phyloP scores from a whole-genome alignment of 1,140 invertebrate genomes.

The Magallana gigas region DNA sequence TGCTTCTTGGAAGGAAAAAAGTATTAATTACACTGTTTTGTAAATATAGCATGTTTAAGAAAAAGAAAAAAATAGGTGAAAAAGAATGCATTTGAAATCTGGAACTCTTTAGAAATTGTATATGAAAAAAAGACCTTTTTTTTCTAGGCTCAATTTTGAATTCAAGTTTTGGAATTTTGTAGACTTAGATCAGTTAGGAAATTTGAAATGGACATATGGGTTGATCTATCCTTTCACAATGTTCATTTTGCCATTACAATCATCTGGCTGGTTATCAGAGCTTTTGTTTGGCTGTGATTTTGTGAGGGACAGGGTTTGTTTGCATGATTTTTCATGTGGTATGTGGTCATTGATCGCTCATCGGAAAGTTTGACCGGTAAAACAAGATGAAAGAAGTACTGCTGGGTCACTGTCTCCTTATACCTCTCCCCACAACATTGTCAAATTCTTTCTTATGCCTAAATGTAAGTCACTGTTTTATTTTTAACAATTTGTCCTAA shows the following conservation, averaged over 20 bases:
- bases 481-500: neutral
- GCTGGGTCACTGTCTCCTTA: neutral
- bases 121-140: no score
- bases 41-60: neutral
- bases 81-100: no score
- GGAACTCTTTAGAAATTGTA: no score
- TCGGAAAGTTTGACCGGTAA: slow-evolving; percentile 9
- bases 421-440: neutral
- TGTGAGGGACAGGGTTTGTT: neutral
- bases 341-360: slow-evolving; percentile 26
- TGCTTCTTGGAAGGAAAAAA: neutral
- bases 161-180: no score
- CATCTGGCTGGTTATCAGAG: slow-evolving; percentile 12
- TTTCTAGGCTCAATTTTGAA: no score
- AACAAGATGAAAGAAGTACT: slow-evolving; percentile 14
- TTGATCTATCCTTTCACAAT: no score
- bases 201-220: no score
- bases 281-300: neutral
- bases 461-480: neutral
- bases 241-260: neutral
- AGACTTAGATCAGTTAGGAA: no score
- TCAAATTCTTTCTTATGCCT: neutral
- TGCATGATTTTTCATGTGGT: slow-evolving; percentile 12
- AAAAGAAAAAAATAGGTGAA: neutral
- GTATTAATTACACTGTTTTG: neutral